Evolutionary conservation across 1,140 invertebrate genomes (phyloP), one percentile per base, ranked within the genome.

Genomic region (Himalopsyche phryganea): DNA sequence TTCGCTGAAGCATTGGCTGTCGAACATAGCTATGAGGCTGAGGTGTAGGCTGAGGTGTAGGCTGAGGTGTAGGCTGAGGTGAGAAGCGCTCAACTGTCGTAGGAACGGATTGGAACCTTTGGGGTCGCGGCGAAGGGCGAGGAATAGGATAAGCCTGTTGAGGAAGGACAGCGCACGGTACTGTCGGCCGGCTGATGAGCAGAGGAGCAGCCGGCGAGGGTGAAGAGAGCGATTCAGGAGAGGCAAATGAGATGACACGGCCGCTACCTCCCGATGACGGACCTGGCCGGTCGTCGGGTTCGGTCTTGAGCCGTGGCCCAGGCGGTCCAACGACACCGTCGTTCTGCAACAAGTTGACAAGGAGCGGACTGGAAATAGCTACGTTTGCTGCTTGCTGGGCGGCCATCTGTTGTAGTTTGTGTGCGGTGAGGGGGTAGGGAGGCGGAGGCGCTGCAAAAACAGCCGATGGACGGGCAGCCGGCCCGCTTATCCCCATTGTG

Each of bases 271-370:
- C 80, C 67, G 62, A 70, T 9, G 23, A 28, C 3, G 23, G 23
- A 9, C 23, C 23, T 3, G 23, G 23, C 23, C 23, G 23, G 9
- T 28, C 23, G 9, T 28, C 23, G 9, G 23, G 23, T 69, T 65
- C 80, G 68, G 7, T 76, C 76, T 13, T 80, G 80, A 32, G 78
- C 77, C 47, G 75, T 72, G 66, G 77, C 78, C 63, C 81, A 82
- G 18, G 68, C 15, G 35, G 23, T 2, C 23, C 32, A 11, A 33
- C 35, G 14, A 6, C 44, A 17, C 58, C 87, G 67, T 94, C 91
- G 69, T 91, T 94, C 78, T 95, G 92, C 62, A 96, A 76, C 50
- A 96, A 75, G 76, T 96, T 96, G 2, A 96, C 92, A 40, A 96
- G 78, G 49, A 96, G 74, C n/a, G 92, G 92, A 72, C 91, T 94